Base-by-base conservation (phyloP, 2,888 invertebrate genomes). In the Myopa tessellatipennis region DNA sequence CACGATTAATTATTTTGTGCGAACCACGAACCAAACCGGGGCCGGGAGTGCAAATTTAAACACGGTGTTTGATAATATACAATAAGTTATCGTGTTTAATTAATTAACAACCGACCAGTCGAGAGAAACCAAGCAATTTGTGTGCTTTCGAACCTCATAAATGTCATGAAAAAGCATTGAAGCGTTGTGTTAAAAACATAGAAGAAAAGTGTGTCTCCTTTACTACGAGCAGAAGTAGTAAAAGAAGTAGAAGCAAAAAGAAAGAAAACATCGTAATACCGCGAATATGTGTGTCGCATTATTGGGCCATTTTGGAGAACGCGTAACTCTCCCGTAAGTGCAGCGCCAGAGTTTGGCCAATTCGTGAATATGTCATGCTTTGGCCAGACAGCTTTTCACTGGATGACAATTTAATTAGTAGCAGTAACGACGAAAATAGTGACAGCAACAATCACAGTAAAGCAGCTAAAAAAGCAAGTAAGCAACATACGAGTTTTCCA, bases 331-430 rank as follows among this genome's bases (percentile, higher is more conserved):
- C 6, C 14, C 10, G 55, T 6, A 55, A 12, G 55, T n/a, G 5
- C 16, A 8, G 55, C 55, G 55, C 55, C 16, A n/a, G 10, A 8
- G 55, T 55, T 74, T 63, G 77, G 81, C 71, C 79, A 81, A 67
- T 67, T 55, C 26, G 79, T 84, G 82, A 84, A 83, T 83, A 87
- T 87, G 88, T 84, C 87, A 87, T 87, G 87, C 87, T 85, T 86
- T 87, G 87, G 87, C 82, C 87, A 82, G 87, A 87, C 85, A 86
- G 88, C 77, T 84, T 87, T 83, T 86, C 87, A 79, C 84, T 87
- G 82, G 87, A 87, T 83, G 87, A 87, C 85, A 87, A 86, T 87
- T 86, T 87, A 87, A 87, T 87, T 85, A 87, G 84, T 81, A 85
- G 86, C 80, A 87, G 86, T 83, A 82, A 82, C 81, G 86, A 85